Evolutionary conservation across 2,797 vertebrate genomes (phyloP).

Genomic region (Schizothorax lantsangensis): DNA sequence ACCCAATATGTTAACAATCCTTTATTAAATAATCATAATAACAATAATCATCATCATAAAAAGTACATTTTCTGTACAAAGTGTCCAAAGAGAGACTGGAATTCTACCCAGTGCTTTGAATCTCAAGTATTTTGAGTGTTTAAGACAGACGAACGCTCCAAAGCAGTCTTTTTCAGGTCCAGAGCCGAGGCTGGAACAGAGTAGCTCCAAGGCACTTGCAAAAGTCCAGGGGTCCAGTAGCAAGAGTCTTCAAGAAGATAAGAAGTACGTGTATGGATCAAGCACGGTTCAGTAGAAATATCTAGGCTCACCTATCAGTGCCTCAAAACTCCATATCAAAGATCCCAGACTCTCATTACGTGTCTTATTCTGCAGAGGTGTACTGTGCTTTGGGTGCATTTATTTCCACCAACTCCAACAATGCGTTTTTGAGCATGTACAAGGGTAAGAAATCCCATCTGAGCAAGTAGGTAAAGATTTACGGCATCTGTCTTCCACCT

Average conservation of each 20-base stretch:
- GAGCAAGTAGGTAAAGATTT: constrained; percentile 51
- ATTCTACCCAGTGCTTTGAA: constrained; percentile 77
- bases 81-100: constrained; percentile 84
- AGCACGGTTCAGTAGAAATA: background rate
- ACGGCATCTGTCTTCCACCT: constrained; percentile 24
- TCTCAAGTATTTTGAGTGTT: constrained; percentile 58
- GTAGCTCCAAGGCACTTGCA: constrained; percentile 96
- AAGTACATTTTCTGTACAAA: constrained; percentile 85
- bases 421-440: constrained; percentile 41
- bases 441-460: constrained; percentile 37
- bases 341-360: constrained; percentile 14
- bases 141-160: constrained; percentile 74
- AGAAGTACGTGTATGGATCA: constrained; percentile 34
- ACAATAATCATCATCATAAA: constrained; percentile 86
- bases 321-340: constrained; percentile 5
- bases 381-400: constrained; percentile 49
- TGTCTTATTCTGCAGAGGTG: constrained; percentile 51
- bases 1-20: constrained; percentile 79
- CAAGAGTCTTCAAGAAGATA: constrained; percentile 69
- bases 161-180: constrained; percentile 78
- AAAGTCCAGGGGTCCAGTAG: constrained; percentile 78
- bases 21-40: constrained; percentile 97
- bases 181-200: constrained; percentile 84
- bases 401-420: constrained; percentile 44
- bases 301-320: constrained; percentile 9